Evolutionary conservation across 30 jellyfish, hydroid and myxozoan species (phyloP).

Genomic region (Morbakka virulenta): DNA sequence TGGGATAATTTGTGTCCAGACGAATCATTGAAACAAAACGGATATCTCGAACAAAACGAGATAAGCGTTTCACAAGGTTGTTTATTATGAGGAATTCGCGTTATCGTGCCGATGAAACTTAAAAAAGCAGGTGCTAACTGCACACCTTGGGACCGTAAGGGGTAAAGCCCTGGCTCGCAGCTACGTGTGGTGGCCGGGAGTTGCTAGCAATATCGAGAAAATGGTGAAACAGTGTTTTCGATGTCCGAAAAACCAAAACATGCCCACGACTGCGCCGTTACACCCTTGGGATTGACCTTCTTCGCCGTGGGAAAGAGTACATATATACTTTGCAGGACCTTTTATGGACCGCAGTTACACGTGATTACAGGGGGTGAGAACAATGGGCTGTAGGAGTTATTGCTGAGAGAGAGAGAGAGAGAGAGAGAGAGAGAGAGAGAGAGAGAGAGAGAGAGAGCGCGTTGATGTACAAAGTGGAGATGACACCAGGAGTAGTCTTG

Average conservation of each 20-base stretch:
- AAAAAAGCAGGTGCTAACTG: not conserved
- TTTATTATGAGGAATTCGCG: not conserved
- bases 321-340: conserved; percentile 37
- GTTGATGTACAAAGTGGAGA: too few species aligned
- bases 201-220: conserved; percentile 8
- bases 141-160: not conserved
- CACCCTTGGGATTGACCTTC: conserved; percentile 16
- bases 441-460: too few species aligned
- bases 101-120: not conserved
- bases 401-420: too few species aligned
- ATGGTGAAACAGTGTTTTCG: not conserved
- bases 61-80: not conserved
- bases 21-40: too few species aligned
- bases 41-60: not conserved
- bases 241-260: conserved; percentile 12
- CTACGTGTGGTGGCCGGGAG: conserved; percentile 6
- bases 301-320: conserved; percentile 26
- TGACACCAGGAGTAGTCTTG: too few species aligned
- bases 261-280: conserved; percentile 2
- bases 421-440: too few species aligned
- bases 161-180: not conserved
- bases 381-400: too few species aligned
- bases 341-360: too few species aligned
- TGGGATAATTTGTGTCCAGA: too few species aligned
- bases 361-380: too few species aligned